These are phyloP conservation scores for Idaea dimidiata DNA, from an alignment of 2,888 invertebrate genomes.

Conservation along the genomic window DNA sequence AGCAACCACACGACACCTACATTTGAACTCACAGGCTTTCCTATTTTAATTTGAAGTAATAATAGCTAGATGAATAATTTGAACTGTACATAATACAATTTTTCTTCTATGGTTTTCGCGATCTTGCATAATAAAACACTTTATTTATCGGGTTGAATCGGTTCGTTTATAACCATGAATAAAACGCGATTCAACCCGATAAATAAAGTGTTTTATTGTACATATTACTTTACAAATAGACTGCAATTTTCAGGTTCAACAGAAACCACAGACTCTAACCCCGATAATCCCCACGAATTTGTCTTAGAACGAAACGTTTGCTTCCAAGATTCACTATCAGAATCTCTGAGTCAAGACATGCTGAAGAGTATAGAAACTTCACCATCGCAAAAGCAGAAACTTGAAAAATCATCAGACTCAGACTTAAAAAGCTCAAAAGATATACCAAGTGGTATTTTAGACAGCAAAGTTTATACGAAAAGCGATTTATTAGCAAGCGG, in stretches of 20 bases:
- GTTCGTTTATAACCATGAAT: no score
- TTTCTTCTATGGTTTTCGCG: no score
- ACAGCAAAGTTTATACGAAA: conserved; percentile 55
- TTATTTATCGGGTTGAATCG: no score
- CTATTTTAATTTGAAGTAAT: no score
- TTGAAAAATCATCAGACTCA: conserved; percentile 61
- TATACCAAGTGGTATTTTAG: conserved; percentile 61
- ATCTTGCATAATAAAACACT: no score
- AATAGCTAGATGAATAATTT: no score
- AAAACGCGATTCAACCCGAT: no score
- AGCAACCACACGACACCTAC: no score
- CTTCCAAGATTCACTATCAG: conserved; percentile 74
- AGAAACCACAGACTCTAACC: conserved; percentile 65
- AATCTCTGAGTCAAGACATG: conserved; percentile 68
- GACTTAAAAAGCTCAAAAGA: conserved; percentile 68
- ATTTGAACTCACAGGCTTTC: background rate
- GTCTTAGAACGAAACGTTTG: conserved; percentile 74
- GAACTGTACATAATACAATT: no score
- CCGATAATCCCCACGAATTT: conserved; percentile 71
- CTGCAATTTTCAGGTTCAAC: conserved; percentile 54
- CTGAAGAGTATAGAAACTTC: conserved; percentile 63
- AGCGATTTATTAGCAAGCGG: conserved; percentile 57
- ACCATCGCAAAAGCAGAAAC: conserved; percentile 41
- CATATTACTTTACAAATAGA: no score
- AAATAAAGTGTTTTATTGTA: no score